phyloP scores from a whole-genome alignment of 2,797 vertebrate genomes.

The Mormyrus proboscirostris region DNA sequence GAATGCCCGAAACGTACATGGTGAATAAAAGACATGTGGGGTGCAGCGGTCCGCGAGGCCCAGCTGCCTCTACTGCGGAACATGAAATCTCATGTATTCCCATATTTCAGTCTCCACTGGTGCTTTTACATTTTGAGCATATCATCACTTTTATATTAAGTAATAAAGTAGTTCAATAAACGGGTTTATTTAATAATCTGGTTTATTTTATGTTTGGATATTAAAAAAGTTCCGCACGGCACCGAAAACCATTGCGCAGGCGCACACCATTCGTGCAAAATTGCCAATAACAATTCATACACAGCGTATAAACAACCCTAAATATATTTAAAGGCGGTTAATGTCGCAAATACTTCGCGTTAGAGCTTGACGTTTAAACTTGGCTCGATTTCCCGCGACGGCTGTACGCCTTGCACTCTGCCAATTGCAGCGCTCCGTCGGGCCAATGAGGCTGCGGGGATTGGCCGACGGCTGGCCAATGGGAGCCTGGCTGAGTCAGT shows the following conservation, averaged over 20 bases:
- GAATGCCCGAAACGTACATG: background rate
- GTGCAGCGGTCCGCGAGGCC: background rate
- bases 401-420: conserved; percentile 10
- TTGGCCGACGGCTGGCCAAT: conserved; percentile 47
- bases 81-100: background rate
- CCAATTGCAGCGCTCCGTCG: conserved; percentile 25
- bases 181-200: background rate
- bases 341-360: background rate
- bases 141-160: background rate
- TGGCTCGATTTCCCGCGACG: conserved; percentile 27
- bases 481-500: conserved; percentile 35
- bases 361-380: conserved; percentile 11
- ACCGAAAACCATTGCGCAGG: background rate
- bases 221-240: background rate
- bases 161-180: background rate
- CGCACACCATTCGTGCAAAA: background rate
- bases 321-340: background rate
- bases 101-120: background rate
- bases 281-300: background rate
- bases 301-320: background rate
- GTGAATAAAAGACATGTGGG: background rate
- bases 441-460: conserved; percentile 36
- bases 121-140: background rate
- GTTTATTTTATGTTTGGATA: background rate
- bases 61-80: background rate